Conservation (phyloP, 2,113 vertebrate species). For the Saimiri boliviensis region DNA sequence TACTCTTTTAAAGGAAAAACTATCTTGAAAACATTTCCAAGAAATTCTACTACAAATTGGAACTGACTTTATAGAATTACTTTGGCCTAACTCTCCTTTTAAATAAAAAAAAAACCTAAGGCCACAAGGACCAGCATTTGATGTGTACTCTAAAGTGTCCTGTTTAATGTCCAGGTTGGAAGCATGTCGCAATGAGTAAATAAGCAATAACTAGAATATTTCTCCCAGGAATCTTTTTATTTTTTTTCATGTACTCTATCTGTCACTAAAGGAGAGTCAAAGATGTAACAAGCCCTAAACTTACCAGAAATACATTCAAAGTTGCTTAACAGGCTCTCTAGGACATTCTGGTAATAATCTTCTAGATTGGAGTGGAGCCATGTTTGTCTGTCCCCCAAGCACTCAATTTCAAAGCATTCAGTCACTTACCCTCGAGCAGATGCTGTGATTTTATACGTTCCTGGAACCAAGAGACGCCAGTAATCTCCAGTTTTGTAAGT, state of each 20-base stretch:
- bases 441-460: conserved; percentile 91
- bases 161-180: background rate
- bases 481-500: conserved; percentile 94
- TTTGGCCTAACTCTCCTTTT: background rate
- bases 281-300: background rate
- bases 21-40: conserved; percentile 1
- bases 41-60: conserved; percentile 23
- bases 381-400: background rate
- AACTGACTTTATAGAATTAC: background rate
- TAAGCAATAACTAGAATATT: background rate
- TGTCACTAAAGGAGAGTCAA: background rate
- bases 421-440: conserved; percentile 92
- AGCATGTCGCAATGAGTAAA: background rate
- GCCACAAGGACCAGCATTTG: background rate
- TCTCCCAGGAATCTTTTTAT: background rate
- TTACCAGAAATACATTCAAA: background rate
- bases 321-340: background rate
- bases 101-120: background rate
- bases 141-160: background rate
- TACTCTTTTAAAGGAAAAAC: conserved; percentile 1
- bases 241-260: background rate
- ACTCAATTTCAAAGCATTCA: background rate
- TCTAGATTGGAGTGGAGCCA: background rate
- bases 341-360: conserved; percentile 2
- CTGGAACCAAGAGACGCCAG: conserved; percentile 94